Evolutionary conservation across 2,113 vertebrate genomes (phyloP).

Genomic region (Puffinus mauretanicus): DNA sequence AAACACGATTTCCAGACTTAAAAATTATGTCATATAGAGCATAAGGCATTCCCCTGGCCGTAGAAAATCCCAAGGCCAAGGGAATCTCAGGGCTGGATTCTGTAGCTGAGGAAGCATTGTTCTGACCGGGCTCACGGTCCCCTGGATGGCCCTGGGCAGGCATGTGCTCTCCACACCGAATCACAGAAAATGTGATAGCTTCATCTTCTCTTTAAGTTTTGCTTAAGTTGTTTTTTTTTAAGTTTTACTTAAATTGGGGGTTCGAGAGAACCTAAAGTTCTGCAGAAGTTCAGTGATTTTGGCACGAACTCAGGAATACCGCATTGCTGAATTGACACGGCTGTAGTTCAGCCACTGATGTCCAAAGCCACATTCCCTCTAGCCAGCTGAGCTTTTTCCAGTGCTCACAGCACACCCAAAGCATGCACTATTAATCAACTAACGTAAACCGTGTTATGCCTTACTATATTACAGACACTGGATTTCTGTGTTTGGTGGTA

Average conservation of each 20-base stretch:
- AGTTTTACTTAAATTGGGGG: not conserved
- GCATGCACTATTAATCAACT: constrained; percentile 5
- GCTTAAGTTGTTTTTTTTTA: not conserved
- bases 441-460: not conserved
- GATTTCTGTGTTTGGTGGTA: not conserved
- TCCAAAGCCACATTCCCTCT: not conserved
- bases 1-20: not conserved
- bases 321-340: not conserved
- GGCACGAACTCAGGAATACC: not conserved
- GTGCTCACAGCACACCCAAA: constrained; percentile 17
- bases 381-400: not conserved
- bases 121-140: not conserved
- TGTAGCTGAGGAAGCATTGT: not conserved
- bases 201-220: not conserved
- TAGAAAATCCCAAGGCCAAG: not conserved
- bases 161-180: not conserved
- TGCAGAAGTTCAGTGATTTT: not conserved
- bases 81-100: not conserved
- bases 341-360: not conserved
- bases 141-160: not conserved
- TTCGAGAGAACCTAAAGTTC: not conserved
- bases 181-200: not conserved
- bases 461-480: constrained; percentile 21
- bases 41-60: not conserved
- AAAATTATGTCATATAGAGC: not conserved